Evolutionary conservation across 2,113 vertebrate species (phyloP), one percentile per base, ranked within the genome.

Genomic region (Sander lucioperca): DNA sequence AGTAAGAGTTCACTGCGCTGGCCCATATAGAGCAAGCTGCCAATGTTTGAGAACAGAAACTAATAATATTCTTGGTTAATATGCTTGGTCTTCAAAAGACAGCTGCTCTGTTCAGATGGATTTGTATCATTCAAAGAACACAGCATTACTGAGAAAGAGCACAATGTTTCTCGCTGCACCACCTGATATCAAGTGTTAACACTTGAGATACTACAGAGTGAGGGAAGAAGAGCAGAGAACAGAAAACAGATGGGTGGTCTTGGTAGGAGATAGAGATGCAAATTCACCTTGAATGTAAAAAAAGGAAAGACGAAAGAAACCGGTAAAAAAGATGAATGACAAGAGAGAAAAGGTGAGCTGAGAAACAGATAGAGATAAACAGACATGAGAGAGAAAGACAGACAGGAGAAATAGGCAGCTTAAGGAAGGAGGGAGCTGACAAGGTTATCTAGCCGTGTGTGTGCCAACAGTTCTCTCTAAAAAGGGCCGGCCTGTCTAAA

Each of bases 401-500:
- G 30, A 71, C n/a, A 14, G 39, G 6, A 39, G 56, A 45, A 27
- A 65, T 21, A 80, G 79, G 62, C 50, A 45, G 64, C 25, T 77
- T 19, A 13, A 61, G 63, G 62, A 58, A 61, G 12, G 61, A 43
- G 27, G 74, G 57, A 73, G 64, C 47, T 56, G 83, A 85, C 90
- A 86, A 82, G 85, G 83, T 90, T 90, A 83, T 90, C 79, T 78
- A 12, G 47, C 33, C 21, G 10, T 21, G 36, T 25, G 16, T 18
- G 72, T n/a, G 74, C 77, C 64, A 80, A 64, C 59, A 72, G 74
- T 65, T 58, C 47, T 58, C 68, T 82, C 59, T 82, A 79, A 81
- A 86, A 78, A 80, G 58, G 61, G 66, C 59, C 6, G 43, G 67
- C 14, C 75, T 74, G 82, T 82, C 84, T 76, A 84, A 87, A 91